Evolutionary conservation across 2,888 invertebrate species (phyloP).

Genomic region (Sminthurinus aureus): DNA sequence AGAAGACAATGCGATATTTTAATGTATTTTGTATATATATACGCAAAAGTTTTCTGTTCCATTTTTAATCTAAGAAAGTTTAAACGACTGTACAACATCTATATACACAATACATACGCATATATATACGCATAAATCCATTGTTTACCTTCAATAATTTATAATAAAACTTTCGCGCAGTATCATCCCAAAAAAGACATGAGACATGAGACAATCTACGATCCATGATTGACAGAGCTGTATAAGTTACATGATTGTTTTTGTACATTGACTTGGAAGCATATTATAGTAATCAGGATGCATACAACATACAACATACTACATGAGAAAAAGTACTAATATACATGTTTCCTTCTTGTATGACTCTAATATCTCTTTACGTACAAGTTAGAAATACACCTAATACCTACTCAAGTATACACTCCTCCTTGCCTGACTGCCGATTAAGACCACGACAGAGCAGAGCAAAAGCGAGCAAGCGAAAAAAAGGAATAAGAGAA

Average conservation of each 20-base stretch:
- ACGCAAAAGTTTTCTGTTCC: no score
- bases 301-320: slow-evolving; percentile 6
- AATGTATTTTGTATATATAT: no score
- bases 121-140: no score
- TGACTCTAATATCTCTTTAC: not conserved
- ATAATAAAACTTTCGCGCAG: no score
- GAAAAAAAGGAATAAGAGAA: not conserved
- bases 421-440: slow-evolving; percentile 17
- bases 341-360: not conserved
- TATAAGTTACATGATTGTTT: no score
- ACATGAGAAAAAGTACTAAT: slow-evolving; percentile 69
- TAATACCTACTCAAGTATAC: not conserved
- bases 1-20: no score
- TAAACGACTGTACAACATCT: no score
- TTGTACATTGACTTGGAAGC: not conserved
- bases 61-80: no score
- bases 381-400: not conserved
- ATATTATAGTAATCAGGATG: not conserved
- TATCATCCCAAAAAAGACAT: not conserved
- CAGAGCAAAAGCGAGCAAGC: not conserved
- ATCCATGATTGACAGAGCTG: not conserved
- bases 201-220: not conserved
- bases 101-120: no score
- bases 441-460: slow-evolving; percentile 24
- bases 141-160: not conserved